These are phyloP conservation scores for Drosophila arawakana DNA, from an alignment of 1,140 invertebrate genomes.

Conservation along the genomic window DNA sequence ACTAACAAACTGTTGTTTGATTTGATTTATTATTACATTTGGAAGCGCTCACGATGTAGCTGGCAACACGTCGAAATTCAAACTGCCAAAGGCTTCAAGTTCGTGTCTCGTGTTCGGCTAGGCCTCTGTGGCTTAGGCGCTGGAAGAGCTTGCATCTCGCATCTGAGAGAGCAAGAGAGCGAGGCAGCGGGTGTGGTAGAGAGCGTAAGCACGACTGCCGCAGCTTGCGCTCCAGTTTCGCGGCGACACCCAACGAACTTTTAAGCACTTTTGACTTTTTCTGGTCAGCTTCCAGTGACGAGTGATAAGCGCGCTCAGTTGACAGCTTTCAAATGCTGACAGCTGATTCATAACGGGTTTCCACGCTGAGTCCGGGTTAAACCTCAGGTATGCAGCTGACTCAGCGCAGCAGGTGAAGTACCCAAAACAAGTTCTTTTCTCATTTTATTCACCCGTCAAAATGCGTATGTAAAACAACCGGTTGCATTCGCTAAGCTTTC, in stretches of 20 bases:
- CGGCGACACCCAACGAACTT: slow-evolving; percentile 35
- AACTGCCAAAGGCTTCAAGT: slow-evolving; percentile 47
- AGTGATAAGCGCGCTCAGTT: slow-evolving; percentile 42
- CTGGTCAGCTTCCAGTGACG: slow-evolving; percentile 14
- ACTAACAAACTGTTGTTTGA: slow-evolving; percentile 17
- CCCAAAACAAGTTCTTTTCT: neutral
- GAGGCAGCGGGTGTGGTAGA: neutral
- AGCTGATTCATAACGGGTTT: slow-evolving; percentile 4
- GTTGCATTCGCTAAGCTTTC: slow-evolving; percentile 38
- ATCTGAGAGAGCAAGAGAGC: slow-evolving; percentile 3
- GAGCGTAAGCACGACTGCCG: neutral
- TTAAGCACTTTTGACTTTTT: slow-evolving; percentile 42
- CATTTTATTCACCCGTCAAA: neutral
- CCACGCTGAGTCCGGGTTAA: slow-evolving; percentile 9
- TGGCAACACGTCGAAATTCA: slow-evolving; percentile 65
- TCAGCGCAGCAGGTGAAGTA: slow-evolving; percentile 13
- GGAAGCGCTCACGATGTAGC: slow-evolving; percentile 66
- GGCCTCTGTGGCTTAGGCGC: slow-evolving; percentile 34
- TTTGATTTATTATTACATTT: slow-evolving; percentile 43
- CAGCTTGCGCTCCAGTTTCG: slow-evolving; percentile 45
- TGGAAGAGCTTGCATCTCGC: slow-evolving; percentile 52
- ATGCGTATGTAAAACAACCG: neutral
- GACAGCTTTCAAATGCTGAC: slow-evolving; percentile 11
- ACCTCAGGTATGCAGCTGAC: slow-evolving; percentile 21
- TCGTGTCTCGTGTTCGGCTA: neutral